phyloP scores from a whole-genome alignment of 2,888 invertebrate species.

The Dysmachus trigonus region DNA sequence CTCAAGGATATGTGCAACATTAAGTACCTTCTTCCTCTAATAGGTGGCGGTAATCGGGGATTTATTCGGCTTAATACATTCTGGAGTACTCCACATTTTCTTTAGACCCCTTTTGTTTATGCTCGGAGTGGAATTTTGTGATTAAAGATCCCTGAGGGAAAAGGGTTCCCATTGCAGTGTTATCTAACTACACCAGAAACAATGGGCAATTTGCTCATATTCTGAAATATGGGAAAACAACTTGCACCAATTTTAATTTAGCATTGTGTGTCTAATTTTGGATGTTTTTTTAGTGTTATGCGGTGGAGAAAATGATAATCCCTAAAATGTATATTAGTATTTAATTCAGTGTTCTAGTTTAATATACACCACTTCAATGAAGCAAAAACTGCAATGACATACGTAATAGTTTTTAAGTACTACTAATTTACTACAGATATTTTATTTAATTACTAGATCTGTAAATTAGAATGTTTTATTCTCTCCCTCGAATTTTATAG shows the following conservation, averaged over 20 bases:
- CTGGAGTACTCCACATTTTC: neutral
- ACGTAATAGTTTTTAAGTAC: no score
- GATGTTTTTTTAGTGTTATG: neutral
- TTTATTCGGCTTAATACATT: neutral
- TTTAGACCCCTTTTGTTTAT: neutral
- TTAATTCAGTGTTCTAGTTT: no score
- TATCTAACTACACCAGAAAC: neutral
- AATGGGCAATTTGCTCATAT: neutral
- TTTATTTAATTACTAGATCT: no score
- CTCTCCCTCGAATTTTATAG: no score
- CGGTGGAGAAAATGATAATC: neutral
- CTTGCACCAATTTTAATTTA: neutral
- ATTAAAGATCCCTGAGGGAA: neutral
- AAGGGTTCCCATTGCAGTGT: neutral
- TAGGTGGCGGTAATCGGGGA: neutral
- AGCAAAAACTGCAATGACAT: no score
- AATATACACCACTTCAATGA: no score
- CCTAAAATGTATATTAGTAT: neutral
- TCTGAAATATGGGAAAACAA: neutral
- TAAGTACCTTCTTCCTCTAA: neutral
- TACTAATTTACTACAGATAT: no score
- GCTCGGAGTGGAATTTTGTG: neutral
- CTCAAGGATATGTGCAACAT: neutral
- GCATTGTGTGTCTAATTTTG: neutral
- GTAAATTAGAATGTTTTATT: no score